phyloP scores from a whole-genome alignment of 2,888 invertebrate genomes.

The Nemurella pictetii region DNA sequence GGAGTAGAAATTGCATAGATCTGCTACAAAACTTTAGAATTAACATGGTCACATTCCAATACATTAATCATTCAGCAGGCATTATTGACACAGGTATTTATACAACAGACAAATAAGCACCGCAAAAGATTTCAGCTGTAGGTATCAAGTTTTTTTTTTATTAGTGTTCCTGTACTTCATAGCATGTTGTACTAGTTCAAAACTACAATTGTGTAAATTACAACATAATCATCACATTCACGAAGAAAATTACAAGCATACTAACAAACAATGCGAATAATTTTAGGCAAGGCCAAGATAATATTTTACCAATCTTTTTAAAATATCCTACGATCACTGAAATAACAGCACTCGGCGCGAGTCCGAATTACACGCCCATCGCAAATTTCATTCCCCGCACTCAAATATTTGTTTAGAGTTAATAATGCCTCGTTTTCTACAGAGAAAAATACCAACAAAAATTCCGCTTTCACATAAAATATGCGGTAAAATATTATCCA shows the following conservation, averaged over 20 bases:
- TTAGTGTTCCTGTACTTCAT: neutral
- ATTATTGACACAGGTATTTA: no score
- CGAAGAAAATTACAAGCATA: conserved; percentile 2
- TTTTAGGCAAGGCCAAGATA: neutral
- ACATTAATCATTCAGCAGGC: no score
- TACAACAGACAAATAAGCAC: no score
- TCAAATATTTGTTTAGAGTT: neutral
- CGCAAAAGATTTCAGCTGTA: no score
- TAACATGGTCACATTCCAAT: no score
- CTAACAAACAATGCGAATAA: conserved; percentile 1
- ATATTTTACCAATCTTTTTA: conserved; percentile 19
- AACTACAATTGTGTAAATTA: neutral
- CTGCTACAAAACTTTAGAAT: no score
- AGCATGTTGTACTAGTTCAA: neutral
- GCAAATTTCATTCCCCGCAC: neutral
- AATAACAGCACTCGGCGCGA: neutral
- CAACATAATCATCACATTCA: neutral
- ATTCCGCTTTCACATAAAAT: neutral
- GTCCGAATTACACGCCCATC: neutral
- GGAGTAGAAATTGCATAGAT: no score
- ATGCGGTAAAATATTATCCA: neutral
- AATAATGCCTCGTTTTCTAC: conserved; percentile 20
- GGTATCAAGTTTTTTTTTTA: neutral
- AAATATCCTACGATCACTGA: conserved; percentile 7
- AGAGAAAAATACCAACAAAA: neutral